A percentile compares a stretch with the other conserved stretches of the same genome.
phyloP scores from a whole-genome alignment of 1,140 invertebrate genomes.

The Hylyphantes graminicola region DNA sequence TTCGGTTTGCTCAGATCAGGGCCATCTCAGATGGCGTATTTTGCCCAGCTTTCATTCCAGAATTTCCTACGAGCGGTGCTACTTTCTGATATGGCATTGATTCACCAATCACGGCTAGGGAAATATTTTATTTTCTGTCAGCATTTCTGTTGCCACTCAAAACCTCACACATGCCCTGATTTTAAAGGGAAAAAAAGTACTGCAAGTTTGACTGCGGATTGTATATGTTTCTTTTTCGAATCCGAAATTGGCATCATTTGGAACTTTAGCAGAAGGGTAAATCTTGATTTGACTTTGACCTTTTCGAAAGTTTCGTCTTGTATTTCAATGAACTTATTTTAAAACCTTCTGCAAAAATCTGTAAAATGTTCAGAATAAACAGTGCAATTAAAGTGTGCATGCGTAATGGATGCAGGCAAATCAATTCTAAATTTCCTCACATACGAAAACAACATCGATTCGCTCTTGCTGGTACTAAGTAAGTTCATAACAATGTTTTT shows the following conservation, averaged over 20 bases:
- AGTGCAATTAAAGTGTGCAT: neutral
- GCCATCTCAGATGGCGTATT: no score
- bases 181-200: no score
- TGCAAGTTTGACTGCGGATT: no score
- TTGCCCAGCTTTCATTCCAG: no score
- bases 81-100: no score
- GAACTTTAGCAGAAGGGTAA: conserved; percentile 24
- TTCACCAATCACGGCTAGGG: no score
- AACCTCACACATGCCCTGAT: no score
- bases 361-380: conserved; percentile 32
- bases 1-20: no score
- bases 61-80: no score
- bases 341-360: neutral
- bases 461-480: neutral
- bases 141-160: no score
- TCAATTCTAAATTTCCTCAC: conserved; percentile 19
- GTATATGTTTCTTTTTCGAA: neutral
- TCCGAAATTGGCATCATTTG: neutral
- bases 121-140: no score
- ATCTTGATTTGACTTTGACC: conserved; percentile 25
- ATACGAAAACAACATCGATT: conserved; percentile 17
- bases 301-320: neutral
- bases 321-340: conserved; percentile 17
- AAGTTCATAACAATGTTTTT: neutral
- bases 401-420: conserved; percentile 11